Base-by-base conservation (phyloP, 2,888 invertebrate genomes). In the Branchellion lobata region DNA sequence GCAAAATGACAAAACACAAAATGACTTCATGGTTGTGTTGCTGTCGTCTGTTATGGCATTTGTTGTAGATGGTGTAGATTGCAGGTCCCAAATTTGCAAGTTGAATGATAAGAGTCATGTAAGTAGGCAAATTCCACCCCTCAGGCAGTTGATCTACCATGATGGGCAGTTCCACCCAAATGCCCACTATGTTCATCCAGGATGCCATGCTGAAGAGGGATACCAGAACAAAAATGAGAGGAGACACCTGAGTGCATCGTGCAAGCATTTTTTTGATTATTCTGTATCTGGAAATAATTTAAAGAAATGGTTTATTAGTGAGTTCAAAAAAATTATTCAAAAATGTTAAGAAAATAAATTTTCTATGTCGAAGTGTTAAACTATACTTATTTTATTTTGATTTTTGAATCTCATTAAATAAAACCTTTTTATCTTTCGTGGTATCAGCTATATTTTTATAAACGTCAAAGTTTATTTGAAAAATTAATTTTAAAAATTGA, bases 1-100 rank as follows among this genome's bases (percentile, higher is more conserved):
- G 77, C 68, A 90, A 86, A 53, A 90, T 88, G 5, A 85, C 18
- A 11, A 76, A 21, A 14, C 51, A 29, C 11, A 76, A 33, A 33
- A 34, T n/a, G 21, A 61, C 34, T 27, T 76, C 76, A 2, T 34
- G 18, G 24, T 57, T 57, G 27, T 61, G 14, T 21, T 57, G 36
- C n/a, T 61, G 29, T 34, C 2, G 31, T 24, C 27, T 36, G 0
- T 33, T 21, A 3, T 61, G 40, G 33, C 79, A 34, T 33, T 80
- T 80, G 36, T 57, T 40, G 69, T 73, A 24, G 0, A 79, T 72
- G 5, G 80, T 69, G 33, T 80, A 80, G 0, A 79, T 40, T 0
- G 79, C 80, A 14, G 80, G 80, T 31, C 71, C 80, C n/a, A 80
- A 24, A 65, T 80, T 80, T 0, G 79, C 77, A 29, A 79, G 79